Evolutionary conservation across 1,140 invertebrate genomes (phyloP).

Genomic region (Zaprionus lachaisei): DNA sequence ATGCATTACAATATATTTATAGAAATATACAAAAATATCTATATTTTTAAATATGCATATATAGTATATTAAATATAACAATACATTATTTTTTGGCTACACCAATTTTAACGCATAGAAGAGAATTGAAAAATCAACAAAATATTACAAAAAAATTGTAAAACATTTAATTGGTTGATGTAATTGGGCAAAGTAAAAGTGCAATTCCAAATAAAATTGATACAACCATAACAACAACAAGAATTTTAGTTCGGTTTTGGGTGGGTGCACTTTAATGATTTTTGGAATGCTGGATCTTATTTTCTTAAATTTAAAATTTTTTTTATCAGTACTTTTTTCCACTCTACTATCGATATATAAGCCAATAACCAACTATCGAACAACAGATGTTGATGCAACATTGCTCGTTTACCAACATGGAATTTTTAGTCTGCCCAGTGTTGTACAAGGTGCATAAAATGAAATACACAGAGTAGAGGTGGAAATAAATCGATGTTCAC

Average conservation of each 20-base stretch:
- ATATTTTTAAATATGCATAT: conserved; percentile 36
- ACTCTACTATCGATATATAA: background rate
- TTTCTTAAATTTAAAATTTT: no score
- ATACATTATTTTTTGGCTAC: conserved; percentile 72
- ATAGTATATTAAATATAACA: conserved; percentile 47
- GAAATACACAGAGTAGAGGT: background rate
- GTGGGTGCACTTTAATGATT: background rate
- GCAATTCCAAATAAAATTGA: conserved; percentile 77
- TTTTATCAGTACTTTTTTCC: no score
- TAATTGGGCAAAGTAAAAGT: conserved; percentile 74
- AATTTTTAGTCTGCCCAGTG: background rate
- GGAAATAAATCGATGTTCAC: no score
- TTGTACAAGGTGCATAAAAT: background rate
- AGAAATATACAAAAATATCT: conserved; percentile 41
- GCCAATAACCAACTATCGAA: background rate
- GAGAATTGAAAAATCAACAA: conserved; percentile 45
- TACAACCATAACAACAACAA: conserved; percentile 64
- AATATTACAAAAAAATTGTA: conserved; percentile 66
- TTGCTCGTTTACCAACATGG: background rate
- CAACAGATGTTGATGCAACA: background rate
- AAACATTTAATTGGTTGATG: conserved; percentile 70
- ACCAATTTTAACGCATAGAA: conserved; percentile 62
- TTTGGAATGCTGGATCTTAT: no score
- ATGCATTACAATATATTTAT: conserved; percentile 44
- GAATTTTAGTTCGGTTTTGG: background rate